A percentile compares a stretch with the other conserved stretches of the same genome.
These are phyloP conservation scores for Hycleus phaleratus DNA, from an alignment of 1,140 invertebrate genomes.

Conservation along the genomic window DNA sequence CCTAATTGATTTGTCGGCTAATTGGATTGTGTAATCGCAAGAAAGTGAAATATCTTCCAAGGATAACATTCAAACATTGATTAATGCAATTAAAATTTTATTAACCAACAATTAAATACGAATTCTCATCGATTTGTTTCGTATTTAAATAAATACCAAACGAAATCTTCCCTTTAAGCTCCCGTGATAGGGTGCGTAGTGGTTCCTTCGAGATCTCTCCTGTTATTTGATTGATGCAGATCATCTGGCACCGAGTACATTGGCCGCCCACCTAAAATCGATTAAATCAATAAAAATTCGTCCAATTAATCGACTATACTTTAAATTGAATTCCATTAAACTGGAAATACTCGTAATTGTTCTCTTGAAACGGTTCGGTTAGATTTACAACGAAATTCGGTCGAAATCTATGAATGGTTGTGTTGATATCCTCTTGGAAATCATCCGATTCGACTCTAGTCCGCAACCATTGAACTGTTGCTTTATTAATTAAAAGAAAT, in stretches of 20 bases:
- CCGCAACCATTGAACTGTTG: conserved; percentile 64
- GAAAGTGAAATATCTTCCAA: no score
- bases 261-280: conserved; percentile 57
- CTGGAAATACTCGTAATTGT: conserved; percentile 56
- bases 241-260: conserved; percentile 88
- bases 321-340: conserved; percentile 64
- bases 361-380: conserved; percentile 63
- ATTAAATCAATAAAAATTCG: conserved; percentile 1
- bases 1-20: no score
- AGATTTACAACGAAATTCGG: conserved; percentile 61
- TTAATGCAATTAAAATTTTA: no score
- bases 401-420: conserved; percentile 57
- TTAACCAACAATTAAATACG: no score
- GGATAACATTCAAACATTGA: no score
- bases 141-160: conserved; percentile 63
- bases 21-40: no score
- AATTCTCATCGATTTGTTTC: not conserved
- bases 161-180: conserved; percentile 63
- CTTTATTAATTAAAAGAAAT: conserved; percentile 71
- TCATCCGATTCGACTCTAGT: conserved; percentile 50
- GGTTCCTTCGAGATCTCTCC: conserved; percentile 76
- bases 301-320: conserved; percentile 41
- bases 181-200: conserved; percentile 67
- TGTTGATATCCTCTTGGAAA: conserved; percentile 45
- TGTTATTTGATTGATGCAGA: conserved; percentile 82